Conservation (phyloP, 2,113 vertebrate species). For the Riparia riparia region DNA sequence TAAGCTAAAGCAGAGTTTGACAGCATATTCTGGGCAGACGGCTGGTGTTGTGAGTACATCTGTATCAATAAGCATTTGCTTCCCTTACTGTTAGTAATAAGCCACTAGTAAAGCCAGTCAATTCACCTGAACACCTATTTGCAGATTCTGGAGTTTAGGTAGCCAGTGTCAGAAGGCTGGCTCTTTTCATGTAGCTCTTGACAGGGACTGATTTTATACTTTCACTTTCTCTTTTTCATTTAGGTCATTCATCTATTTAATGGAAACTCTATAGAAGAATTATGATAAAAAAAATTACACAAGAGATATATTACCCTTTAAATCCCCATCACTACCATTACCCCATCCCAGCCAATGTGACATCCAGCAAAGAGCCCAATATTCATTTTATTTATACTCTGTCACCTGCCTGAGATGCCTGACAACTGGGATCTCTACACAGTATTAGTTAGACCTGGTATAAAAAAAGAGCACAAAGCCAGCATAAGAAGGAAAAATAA, state of each 20-base stretch:
- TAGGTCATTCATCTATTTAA: conserved; percentile 60
- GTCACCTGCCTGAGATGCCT: neutral
- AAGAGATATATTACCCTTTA: conserved; percentile 45
- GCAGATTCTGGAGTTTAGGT: neutral
- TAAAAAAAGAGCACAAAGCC: neutral
- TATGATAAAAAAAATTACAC: conserved; percentile 52
- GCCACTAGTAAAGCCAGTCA: neutral
- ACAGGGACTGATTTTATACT: conserved; percentile 56
- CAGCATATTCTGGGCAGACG: neutral
- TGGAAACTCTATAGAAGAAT: conserved; percentile 51
- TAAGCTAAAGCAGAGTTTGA: neutral
- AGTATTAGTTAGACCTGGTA: neutral
- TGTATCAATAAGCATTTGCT: neutral
- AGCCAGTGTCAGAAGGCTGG: neutral
- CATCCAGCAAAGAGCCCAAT: neutral
- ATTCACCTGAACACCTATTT: neutral
- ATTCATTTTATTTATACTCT: neutral
- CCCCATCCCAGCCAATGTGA: neutral
- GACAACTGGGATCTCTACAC: neutral
- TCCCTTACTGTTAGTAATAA: neutral
- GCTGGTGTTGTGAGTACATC: neutral
- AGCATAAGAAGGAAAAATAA: neutral
- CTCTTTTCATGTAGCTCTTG: conserved; percentile 1
- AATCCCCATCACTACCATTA: conserved; percentile 8
- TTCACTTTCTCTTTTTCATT: conserved; percentile 38